Conservation (phyloP, 1,140 invertebrate genomes). For the Sesamia nonagrioides region DNA sequence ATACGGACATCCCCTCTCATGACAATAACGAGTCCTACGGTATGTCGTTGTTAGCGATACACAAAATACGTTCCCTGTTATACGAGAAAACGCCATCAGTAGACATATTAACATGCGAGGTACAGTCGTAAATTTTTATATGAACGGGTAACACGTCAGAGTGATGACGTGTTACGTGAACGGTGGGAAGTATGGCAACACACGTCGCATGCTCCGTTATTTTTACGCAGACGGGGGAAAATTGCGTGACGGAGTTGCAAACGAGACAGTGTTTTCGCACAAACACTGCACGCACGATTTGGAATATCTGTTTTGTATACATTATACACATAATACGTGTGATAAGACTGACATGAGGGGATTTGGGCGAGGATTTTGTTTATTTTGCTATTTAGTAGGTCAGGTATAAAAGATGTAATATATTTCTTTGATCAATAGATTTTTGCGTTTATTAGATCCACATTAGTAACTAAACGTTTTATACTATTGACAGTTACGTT, state of each 20-base stretch:
- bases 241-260: constrained; percentile 61
- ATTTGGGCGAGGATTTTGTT: not conserved
- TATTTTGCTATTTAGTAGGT: constrained; percentile 27
- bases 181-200: constrained; percentile 52
- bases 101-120: constrained; percentile 66
- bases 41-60: constrained; percentile 37
- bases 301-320: constrained; percentile 67
- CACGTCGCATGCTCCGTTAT: constrained; percentile 51
- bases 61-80: constrained; percentile 45
- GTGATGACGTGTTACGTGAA: constrained; percentile 50
- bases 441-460: constrained; percentile 28
- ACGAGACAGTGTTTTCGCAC: constrained; percentile 52
- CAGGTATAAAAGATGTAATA: constrained; percentile 11
- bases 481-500: constrained; percentile 23
- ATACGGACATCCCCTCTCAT: not conserved
- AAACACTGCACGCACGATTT: constrained; percentile 71
- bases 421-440: constrained; percentile 3
- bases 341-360: constrained; percentile 37
- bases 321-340: constrained; percentile 44
- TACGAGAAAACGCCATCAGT: constrained; percentile 44
- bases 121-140: constrained; percentile 72
- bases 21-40: not conserved
- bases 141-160: constrained; percentile 59
- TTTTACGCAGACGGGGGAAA: constrained; percentile 57
- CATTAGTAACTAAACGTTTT: constrained; percentile 37